Evolutionary conservation across 2,888 invertebrate species (phyloP).

Genomic region (Apodemia mormo): DNA sequence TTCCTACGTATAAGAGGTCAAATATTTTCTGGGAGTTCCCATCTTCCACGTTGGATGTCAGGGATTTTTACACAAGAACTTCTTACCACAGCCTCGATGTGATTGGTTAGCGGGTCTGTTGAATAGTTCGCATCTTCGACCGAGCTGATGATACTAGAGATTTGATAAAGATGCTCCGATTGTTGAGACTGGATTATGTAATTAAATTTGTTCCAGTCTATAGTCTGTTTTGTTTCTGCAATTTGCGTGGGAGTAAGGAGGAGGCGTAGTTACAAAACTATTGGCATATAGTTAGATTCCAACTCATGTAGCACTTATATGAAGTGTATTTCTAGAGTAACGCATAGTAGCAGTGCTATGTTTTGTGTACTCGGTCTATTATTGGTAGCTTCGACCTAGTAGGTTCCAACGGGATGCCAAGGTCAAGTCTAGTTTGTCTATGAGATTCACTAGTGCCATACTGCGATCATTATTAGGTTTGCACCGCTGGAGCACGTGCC

Average conservation of each 20-base stretch:
- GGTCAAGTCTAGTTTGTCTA: background rate
- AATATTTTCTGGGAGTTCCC: no score
- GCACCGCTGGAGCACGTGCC: conserved; percentile 14
- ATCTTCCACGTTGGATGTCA: no score
- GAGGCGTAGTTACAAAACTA: background rate
- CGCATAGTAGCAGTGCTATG: background rate
- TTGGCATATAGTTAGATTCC: background rate
- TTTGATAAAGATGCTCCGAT: no score
- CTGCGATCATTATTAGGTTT: background rate
- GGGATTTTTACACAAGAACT: no score
- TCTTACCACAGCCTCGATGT: no score
- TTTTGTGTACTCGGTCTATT: background rate
- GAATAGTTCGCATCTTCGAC: no score
- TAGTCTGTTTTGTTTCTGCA: no score
- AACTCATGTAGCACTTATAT: background rate
- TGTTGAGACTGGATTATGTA: no score
- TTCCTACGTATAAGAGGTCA: no score
- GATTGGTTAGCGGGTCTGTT: no score
- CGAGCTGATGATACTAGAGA: no score
- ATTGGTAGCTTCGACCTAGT: background rate
- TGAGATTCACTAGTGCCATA: background rate
- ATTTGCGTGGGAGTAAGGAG: background rate
- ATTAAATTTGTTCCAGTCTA: no score
- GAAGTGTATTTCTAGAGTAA: background rate
- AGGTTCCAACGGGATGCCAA: background rate